Evolutionary conservation across 2,888 invertebrate species (phyloP).

Genomic region (Drosophila neotestacea): DNA sequence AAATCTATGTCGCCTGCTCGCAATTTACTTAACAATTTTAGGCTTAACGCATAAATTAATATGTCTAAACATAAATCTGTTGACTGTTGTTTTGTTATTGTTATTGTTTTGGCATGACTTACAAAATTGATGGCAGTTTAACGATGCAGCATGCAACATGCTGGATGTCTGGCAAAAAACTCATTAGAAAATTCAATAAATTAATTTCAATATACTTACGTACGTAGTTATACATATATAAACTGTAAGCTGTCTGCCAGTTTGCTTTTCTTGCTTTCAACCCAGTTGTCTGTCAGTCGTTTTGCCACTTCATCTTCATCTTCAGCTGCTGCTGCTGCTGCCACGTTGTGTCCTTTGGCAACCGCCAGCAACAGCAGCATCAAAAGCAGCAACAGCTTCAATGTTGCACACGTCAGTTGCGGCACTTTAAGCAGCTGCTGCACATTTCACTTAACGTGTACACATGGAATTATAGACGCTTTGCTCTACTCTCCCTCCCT

Average conservation of each 20-base stretch:
- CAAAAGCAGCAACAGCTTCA: conserved; percentile 31
- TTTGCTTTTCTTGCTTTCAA: not conserved
- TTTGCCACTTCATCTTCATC: conserved; percentile 73
- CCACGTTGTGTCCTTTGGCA: conserved; percentile 43
- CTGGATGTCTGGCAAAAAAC: conserved; percentile 38
- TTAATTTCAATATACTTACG: conserved; percentile 70
- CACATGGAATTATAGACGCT: conserved; percentile 36
- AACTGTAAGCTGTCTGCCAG: conserved; percentile 43
- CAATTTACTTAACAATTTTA: conserved; percentile 69
- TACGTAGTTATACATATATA: conserved; percentile 34
- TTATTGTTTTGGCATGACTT: conserved; percentile 12
- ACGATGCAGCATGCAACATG: conserved; percentile 34
- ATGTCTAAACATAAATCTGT: conserved; percentile 70
- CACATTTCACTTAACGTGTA: conserved; percentile 48
- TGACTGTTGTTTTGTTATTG: conserved; percentile 38
- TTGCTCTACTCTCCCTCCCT: not conserved
- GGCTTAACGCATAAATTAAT: conserved; percentile 69
- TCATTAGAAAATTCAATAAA: conserved; percentile 79
- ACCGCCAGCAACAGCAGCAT: conserved; percentile 28
- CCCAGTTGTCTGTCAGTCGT: conserved; percentile 23
- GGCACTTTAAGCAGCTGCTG: conserved; percentile 68
- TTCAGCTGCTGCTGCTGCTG: conserved; percentile 8
- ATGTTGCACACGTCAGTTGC: conserved; percentile 71
- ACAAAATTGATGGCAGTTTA: conserved; percentile 48
- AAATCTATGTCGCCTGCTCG: conserved; percentile 59